These are phyloP conservation scores for Rhinopomastus cyanomelas DNA, from an alignment of 2,113 vertebrate genomes.

Conservation along the genomic window DNA sequence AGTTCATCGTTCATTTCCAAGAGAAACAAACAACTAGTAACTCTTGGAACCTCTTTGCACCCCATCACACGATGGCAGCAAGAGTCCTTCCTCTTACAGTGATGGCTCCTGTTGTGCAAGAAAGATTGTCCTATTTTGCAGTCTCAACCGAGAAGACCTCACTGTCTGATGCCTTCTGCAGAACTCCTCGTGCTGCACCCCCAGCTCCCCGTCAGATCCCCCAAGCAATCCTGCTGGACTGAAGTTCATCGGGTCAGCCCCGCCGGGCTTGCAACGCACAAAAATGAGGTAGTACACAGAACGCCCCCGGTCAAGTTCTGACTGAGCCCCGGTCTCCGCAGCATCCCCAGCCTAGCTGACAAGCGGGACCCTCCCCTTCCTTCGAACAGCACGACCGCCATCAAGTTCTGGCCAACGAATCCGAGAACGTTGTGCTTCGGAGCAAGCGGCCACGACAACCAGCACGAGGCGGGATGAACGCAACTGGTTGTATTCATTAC, in stretches of 20 bases:
- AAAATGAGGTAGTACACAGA: constrained; percentile 80
- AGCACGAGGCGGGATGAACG: constrained; percentile 28
- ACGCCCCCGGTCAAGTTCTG: constrained; percentile 68
- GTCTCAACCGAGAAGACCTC: constrained; percentile 52
- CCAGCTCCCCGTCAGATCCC: constrained; percentile 57
- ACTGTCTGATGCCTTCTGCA: constrained; percentile 45
- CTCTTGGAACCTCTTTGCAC: constrained; percentile 41
- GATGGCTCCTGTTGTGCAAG: constrained; percentile 38
- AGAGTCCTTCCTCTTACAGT: constrained; percentile 59
- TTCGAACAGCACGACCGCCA: constrained; percentile 19
- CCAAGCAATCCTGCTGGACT: constrained; percentile 15
- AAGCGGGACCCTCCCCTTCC: constrained; percentile 37
- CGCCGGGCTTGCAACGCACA: constrained; percentile 60
- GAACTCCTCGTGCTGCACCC: constrained; percentile 43
- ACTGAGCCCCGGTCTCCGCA: constrained; percentile 58
- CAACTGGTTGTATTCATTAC: too few species aligned
- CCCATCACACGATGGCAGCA: constrained; percentile 49
- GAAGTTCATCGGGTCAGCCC: constrained; percentile 44
- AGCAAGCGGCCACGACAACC: constrained; percentile 54
- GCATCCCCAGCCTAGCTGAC: constrained; percentile 27
- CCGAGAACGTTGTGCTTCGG: constrained; percentile 60
- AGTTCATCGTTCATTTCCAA: constrained; percentile 50
- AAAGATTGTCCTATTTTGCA: constrained; percentile 66
- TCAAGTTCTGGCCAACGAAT: background rate
- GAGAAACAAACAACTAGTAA: constrained; percentile 49